Conservation (phyloP, 2,113 vertebrate species). For the Syrmaticus mikado region DNA sequence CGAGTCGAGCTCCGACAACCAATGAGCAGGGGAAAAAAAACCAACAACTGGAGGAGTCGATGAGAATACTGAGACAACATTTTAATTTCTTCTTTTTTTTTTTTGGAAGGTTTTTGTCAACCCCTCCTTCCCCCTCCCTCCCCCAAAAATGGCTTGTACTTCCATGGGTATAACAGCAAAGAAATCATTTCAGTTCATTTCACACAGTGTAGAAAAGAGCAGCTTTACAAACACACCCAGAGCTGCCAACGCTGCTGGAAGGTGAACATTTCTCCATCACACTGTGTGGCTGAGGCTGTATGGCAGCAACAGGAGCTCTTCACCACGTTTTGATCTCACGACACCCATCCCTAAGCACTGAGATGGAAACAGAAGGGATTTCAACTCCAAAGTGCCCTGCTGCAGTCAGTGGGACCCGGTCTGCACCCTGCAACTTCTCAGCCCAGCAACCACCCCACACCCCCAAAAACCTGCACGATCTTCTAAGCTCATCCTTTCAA, state of each 20-base stretch:
- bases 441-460: not conserved
- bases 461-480: not conserved
- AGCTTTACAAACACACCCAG: conserved; percentile 75
- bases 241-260: conserved; percentile 55
- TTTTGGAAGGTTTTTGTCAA: not conserved
- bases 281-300: not conserved
- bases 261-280: not conserved
- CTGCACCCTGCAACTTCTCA: fast-evolving
- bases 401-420: not conserved
- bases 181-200: conserved; percentile 70
- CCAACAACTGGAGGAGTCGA: conserved; percentile 38
- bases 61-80: conserved; percentile 64
- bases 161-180: conserved; percentile 82
- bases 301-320: not conserved
- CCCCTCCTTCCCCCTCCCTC: not conserved
- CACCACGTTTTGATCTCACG: fast-evolving
- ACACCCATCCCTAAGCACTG: not conserved
- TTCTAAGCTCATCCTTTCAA: not conserved
- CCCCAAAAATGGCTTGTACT: conserved; percentile 84
- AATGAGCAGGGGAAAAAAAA: not conserved
- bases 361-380: not conserved
- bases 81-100: conserved; percentile 60
- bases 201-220: conserved; percentile 75
- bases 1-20: not conserved
- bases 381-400: fast-evolving